Conservation (phyloP, 2,797 vertebrate genomes). For the Coracias cyanogaster region DNA sequence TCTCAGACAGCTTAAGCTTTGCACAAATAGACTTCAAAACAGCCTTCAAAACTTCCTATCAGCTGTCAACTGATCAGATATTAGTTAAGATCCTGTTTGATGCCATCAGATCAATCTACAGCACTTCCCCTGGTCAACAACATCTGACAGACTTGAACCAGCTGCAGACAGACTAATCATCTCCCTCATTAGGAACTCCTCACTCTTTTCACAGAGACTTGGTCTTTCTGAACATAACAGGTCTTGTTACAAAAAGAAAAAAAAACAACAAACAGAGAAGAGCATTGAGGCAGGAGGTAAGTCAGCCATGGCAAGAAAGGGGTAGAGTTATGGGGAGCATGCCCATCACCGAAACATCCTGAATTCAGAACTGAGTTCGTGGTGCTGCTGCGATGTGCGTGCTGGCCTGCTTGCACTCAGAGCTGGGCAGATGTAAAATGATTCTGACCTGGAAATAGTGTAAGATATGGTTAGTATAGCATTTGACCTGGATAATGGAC, state of each 20-base stretch:
- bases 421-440: background rate
- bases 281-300: background rate
- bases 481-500: background rate
- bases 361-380: background rate
- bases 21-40: background rate
- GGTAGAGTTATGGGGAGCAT: accelerated
- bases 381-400: accelerated
- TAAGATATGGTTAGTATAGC: background rate
- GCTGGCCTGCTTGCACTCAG: background rate
- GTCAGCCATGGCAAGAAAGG: background rate
- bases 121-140: background rate
- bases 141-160: background rate
- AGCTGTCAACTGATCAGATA: background rate
- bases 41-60: background rate
- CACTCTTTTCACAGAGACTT: background rate
- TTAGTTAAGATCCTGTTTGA: background rate
- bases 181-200: background rate
- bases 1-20: background rate
- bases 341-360: background rate
- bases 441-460: background rate
- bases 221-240: background rate
- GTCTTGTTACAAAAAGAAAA: background rate
- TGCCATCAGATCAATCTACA: accelerated
- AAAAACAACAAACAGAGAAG: too few relatives aligned
- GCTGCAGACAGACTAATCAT: background rate